Base-by-base conservation (phyloP, 2,888 invertebrate genomes). In the Caenorhabditis uteleia region DNA sequence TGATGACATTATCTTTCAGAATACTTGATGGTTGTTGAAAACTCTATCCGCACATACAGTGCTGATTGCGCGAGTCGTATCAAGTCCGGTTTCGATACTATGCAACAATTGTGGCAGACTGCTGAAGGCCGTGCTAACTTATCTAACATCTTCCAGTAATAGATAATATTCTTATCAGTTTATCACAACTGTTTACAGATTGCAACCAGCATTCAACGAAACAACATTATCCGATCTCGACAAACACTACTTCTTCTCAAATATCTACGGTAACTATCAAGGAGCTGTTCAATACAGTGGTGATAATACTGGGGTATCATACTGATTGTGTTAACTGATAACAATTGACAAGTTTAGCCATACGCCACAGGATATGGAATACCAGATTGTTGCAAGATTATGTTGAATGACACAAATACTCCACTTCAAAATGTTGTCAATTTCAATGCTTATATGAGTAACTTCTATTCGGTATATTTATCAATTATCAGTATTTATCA, bases 221-320 rank as follows among this genome's bases (percentile, higher is more conserved):
- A 57, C 49, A 20, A 42, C 50, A 29, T n/a, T n/a, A n/a, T 54
- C 56, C 16, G 62, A 72, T 8, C 70, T 80, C 26, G 85, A 86
- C 66, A 87, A 92, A 18, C 87, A 90, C 0, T 93, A 90, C 82
- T 89, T 95, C 53, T 92, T 89, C 83, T 90, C 89, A 82, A 88
- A 88, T n/a, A 84, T 95, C 33, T 91, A 93, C 0, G 90, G 89
- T 82, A 88, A 88, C 18, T 91, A 95, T 84, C 93, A 92, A 45
- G 92, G 89, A 34, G 88, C 94, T 31, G 93, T 95, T 0, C 95
- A 95, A 82, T 95, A 95, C 84, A 94, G 94, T 84, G 91, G 91
- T 82, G 94, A 94, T 82, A 94, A 94, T 84, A 88, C 93, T 26
- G 88, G 89, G n/a, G n/a, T n/a, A n/a, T n/a, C n/a, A n/a, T n/a